Evolutionary conservation across 1,140 invertebrate genomes (phyloP), one percentile per base, ranked within the genome.

Genomic region (Polypedilum pembai): DNA sequence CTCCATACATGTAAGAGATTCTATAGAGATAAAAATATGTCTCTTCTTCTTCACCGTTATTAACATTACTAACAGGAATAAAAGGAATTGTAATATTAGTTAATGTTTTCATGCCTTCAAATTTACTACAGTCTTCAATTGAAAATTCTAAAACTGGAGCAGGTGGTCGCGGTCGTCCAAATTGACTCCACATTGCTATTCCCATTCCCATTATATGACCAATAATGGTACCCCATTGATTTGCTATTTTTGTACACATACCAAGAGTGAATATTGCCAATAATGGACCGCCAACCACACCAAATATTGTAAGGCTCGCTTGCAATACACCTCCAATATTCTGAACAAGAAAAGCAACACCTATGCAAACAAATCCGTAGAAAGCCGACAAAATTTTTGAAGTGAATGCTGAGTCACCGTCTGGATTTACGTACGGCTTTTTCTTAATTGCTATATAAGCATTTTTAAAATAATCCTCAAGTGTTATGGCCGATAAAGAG

Each of bases 1-100:
- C 86, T 79, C 91, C 92, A 91, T 94, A 97, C 86, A 95, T 87
- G 79, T 96, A 97, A 0, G 94, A 96, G 12, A 97, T 84, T 75
- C 88, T 85, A 78, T 93, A 92, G 12, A 91, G 79, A 79, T 88
- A 89, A 78, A 89, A 87, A 77, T 89, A 90, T 33, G 87, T 80
- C 40, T 56, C 73, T 69, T 75, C 75, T 69, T 73, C 45, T 75
- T 74, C 41, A 74, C 33, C 24, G 20, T 24, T 41, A 45, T 7
- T 24, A 4, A 17, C 1, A 3, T 15, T 72, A 0, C 40, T 73
- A 3, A 15, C 4, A 73, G 8, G 78, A 73, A 17, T 79, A 24
- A 72, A 78, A 73, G 3, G 73, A 4, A 15, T 33, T 73, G 75
- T 76, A 66, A 40, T 10, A 7, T 20, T 15, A n/a, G 20, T 7